Percentiles rank a stretch among this genome's conserved stretches.
These are phyloP conservation scores for Drymodes brunneopygia DNA, from an alignment of 2,113 vertebrate genomes.

Conservation along the genomic window DNA sequence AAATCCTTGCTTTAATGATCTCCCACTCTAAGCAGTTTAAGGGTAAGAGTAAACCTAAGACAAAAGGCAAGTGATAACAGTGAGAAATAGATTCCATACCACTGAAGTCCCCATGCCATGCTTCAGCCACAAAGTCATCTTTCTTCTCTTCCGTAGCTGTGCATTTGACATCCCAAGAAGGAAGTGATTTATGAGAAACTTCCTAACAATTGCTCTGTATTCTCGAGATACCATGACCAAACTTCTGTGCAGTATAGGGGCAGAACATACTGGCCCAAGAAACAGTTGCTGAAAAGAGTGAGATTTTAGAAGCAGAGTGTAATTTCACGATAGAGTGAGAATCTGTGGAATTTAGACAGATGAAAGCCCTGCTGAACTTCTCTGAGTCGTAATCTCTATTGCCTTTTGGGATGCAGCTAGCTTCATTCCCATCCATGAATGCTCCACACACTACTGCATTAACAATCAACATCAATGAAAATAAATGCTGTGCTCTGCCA, in stretches of 20 bases:
- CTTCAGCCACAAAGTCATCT: slow-evolving; percentile 8
- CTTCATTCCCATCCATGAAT: neutral
- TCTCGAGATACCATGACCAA: neutral
- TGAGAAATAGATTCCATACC: neutral
- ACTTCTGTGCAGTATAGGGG: neutral
- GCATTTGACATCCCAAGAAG: neutral
- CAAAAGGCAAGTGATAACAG: neutral
- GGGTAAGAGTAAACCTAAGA: neutral
- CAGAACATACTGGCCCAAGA: neutral
- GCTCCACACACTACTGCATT: neutral
- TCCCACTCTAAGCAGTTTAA: neutral
- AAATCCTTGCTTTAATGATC: neutral
- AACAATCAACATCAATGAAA: neutral
- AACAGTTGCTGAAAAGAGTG: neutral
- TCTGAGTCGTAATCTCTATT: neutral
- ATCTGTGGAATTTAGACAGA: neutral
- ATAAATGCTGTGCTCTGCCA: neutral
- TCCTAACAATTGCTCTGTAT: neutral
- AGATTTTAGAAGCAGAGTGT: neutral
- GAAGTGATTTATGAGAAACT: neutral
- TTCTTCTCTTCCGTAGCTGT: slow-evolving; percentile 3
- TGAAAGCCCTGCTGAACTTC: neutral
- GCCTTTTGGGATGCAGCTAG: neutral
- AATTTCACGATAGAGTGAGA: slow-evolving; percentile 37
- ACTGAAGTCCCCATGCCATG: neutral